phyloP scores from a whole-genome alignment of 1,140 invertebrate species.

The Dendrolimus punctatus region DNA sequence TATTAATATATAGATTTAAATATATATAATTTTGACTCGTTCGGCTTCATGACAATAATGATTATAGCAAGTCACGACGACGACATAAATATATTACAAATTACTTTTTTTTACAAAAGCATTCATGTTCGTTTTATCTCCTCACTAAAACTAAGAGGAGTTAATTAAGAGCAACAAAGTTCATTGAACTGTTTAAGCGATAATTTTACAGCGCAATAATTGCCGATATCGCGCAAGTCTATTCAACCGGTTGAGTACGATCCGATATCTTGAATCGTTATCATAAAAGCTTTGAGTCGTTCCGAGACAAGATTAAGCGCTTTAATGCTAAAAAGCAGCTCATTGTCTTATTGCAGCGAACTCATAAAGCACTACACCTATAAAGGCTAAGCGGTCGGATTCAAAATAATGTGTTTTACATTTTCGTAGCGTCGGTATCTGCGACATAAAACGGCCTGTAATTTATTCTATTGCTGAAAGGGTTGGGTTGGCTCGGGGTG shows the following conservation, averaged over 20 bases:
- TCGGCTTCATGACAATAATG: no score
- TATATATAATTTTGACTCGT: no score
- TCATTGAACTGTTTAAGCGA: no score
- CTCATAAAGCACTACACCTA: constrained; percentile 59
- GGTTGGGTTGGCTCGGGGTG: constrained; percentile 61
- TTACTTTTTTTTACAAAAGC: no score
- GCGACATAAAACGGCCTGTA: constrained; percentile 68
- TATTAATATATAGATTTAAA: no score
- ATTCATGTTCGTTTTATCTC: no score
- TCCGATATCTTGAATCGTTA: constrained; percentile 45
- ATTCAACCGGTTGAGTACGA: constrained; percentile 18
- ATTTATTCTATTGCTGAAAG: constrained; percentile 72
- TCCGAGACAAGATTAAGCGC: constrained; percentile 31
- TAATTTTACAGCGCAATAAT: no score
- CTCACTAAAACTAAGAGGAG: no score
- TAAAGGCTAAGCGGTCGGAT: constrained; percentile 68
- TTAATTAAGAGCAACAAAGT: no score
- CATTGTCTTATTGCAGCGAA: constrained; percentile 57
- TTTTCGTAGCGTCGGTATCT: constrained; percentile 67
- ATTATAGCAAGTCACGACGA: no score
- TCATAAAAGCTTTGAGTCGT: constrained; percentile 35
- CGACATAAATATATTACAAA: no score
- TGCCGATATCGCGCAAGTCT: background rate
- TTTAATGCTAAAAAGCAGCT: constrained; percentile 61
- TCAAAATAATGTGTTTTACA: constrained; percentile 70